Base-by-base conservation (phyloP, 2,113 vertebrate species). In the Cryptotis parvus region DNA sequence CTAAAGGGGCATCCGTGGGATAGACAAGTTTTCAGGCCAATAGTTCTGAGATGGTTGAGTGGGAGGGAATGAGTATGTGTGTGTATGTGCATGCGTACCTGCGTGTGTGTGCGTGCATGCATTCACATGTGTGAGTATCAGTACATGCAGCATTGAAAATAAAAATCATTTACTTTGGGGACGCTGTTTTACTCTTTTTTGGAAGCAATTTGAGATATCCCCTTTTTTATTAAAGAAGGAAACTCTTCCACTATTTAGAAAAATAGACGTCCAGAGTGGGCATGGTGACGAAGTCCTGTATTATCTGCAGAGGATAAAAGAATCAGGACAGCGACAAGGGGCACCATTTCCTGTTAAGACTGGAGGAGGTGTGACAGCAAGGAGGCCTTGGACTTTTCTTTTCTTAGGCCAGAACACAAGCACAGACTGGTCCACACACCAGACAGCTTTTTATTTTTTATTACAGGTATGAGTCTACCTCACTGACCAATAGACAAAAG, bases 11-110 rank as follows among this genome's bases (percentile, higher is more conserved):
- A 91, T 82, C 90, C 72, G 85, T 84, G 87, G 76, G 75, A 84
- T 24, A 78, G 81, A 76, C 86, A 58, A 18, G 45, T 92, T 89
- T 96, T 87, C 77, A 94, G 83, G 93, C 72, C 84, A 90, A 9
- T 76, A 49, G 88, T 88, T 94, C 92, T n/a, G 72, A 61, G 58
- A 86, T 84, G 55, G 49, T 52, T 79, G 66, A 9, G 27, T 15
- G 35, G 81, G 80, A 66, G 55, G 16, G 55, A 58, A 58, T 58
- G 22, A 58, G 22, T 58, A 20, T 58, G 55, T 58, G 3, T 26
- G n/a, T 24, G 37, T 24, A 31, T 9, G 29, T 29, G 63, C 11
- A 43, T 7, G 24, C 12, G 58, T 31, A 20, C 43, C 12, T 39
- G n/a, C 69, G 77, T 20, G 24, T 41, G 78, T 33, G 26, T 49